Percentiles rank a stretch among this genome's conserved stretches.
Evolutionary conservation across 2,113 vertebrate species (phyloP).

Genomic region (Paedocypris sp.): DNA sequence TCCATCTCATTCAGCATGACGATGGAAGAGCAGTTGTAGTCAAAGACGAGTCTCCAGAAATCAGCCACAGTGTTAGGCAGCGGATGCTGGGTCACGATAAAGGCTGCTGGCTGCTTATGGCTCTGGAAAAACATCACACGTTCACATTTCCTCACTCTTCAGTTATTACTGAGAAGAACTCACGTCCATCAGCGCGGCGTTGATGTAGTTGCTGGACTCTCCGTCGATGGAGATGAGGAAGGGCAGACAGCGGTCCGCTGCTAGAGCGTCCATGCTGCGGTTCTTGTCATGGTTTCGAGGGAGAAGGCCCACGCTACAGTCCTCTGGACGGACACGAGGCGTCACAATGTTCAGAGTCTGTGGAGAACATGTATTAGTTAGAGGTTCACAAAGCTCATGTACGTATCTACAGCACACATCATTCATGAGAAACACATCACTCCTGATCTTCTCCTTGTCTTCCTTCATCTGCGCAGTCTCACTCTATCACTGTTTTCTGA

Average conservation of each 20-base stretch:
- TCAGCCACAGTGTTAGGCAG: constrained; percentile 91
- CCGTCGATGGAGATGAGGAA: constrained; percentile 96
- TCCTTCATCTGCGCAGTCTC: no score
- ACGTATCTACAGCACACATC: no score
- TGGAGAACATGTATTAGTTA: background rate
- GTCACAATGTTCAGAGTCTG: constrained; percentile 97
- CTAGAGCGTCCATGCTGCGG: constrained; percentile 86
- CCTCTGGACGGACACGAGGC: constrained; percentile 83
- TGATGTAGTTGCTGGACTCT: constrained; percentile 96
- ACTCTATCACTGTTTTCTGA: no score
- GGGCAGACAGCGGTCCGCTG: constrained; percentile 87
- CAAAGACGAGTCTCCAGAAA: constrained; percentile 97
- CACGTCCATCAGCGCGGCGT: constrained; percentile 93
- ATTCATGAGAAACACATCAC: background rate
- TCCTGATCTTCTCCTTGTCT: background rate
- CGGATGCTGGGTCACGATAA: constrained; percentile 94
- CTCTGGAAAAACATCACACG: constrained; percentile 59
- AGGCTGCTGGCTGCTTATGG: constrained; percentile 96
- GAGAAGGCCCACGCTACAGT: constrained; percentile 90
- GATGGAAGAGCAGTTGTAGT: constrained; percentile 95
- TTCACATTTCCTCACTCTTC: no score
- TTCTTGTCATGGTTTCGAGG: constrained; percentile 96
- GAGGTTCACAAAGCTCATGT: no score
- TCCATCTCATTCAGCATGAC: constrained; percentile 98
- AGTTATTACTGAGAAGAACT: no score